Conservation (phyloP, 2,113 vertebrate genomes). For the Mellivora capensis region DNA sequence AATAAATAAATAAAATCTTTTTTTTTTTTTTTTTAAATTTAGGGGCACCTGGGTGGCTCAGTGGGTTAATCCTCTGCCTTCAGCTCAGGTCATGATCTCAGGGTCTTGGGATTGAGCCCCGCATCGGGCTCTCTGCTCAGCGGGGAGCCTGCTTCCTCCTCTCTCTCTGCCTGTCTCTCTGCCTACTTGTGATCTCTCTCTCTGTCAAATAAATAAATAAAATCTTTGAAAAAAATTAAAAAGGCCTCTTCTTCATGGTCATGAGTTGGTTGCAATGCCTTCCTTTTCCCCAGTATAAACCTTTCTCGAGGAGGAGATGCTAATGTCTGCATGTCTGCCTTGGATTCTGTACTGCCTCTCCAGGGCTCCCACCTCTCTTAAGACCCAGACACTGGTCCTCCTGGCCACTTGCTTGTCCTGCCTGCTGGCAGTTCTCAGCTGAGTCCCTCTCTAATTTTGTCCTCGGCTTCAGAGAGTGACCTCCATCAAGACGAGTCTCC, state of each 20-base stretch:
- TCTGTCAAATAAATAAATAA: too few species aligned
- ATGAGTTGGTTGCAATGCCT: not conserved
- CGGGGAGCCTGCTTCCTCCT: too few species aligned
- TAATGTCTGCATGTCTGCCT: not conserved
- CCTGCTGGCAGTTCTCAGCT: not conserved
- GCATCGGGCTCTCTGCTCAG: too few species aligned
- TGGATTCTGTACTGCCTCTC: fast-evolving
- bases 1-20: too few species aligned
- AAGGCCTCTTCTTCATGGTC: not conserved
- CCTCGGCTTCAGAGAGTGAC: not conserved
- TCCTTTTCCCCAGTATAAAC: not conserved
- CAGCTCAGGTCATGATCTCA: too few species aligned
- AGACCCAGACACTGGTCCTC: not conserved
- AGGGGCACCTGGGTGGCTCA: too few species aligned
- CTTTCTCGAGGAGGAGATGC: not conserved
- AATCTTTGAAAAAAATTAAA: too few species aligned
- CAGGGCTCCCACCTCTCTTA: not conserved
- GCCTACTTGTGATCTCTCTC: too few species aligned
- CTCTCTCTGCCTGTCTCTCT: too few species aligned
- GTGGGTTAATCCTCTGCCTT: too few species aligned
- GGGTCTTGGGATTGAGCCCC: too few species aligned
- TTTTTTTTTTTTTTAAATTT: too few species aligned
- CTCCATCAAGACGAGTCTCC: not conserved
- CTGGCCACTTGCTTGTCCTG: not conserved
- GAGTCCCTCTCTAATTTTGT: not conserved